Evolutionary conservation across 2,888 invertebrate genomes (phyloP).

Genomic region (Podotricha telesiphe): DNA sequence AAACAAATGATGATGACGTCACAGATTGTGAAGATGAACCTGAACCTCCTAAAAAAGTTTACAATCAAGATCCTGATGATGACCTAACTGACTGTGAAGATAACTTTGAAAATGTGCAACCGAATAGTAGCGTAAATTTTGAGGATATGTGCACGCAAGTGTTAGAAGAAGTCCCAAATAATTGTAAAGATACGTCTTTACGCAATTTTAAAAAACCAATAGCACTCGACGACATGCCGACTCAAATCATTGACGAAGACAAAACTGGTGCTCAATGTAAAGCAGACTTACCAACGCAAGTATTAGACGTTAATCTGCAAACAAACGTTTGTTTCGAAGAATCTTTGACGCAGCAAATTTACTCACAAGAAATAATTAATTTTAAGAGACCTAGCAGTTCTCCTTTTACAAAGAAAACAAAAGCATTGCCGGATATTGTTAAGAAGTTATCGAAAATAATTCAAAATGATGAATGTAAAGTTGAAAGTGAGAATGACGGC

Average conservation of each 20-base stretch:
- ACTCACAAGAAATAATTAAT: slow-evolving; percentile 45
- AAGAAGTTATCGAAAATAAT: slow-evolving; percentile 42
- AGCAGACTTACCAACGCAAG: slow-evolving; percentile 56
- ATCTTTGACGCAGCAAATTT: slow-evolving; percentile 58
- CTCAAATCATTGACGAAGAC: slow-evolving; percentile 47
- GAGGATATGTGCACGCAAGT: slow-evolving; percentile 55
- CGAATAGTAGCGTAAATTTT: slow-evolving; percentile 26
- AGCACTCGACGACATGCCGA: slow-evolving; percentile 41
- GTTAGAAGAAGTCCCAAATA: slow-evolving; percentile 36
- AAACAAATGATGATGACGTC: slow-evolving; percentile 50
- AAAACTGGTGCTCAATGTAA: slow-evolving; percentile 32
- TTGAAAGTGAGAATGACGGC: slow-evolving; percentile 47
- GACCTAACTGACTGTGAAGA: slow-evolving; percentile 62
- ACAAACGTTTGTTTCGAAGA: slow-evolving; percentile 52
- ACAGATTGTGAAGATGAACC: slow-evolving; percentile 59
- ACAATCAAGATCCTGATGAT: slow-evolving; percentile 44
- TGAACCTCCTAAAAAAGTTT: slow-evolving; percentile 12
- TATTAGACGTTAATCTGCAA: slow-evolving; percentile 24
- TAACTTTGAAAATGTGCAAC: background rate
- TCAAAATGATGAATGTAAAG: background rate
- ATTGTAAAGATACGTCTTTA: slow-evolving; percentile 16
- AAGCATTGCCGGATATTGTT: slow-evolving; percentile 40
- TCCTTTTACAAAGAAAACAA: slow-evolving; percentile 59
- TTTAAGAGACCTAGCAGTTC: slow-evolving; percentile 69
- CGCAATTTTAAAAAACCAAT: slow-evolving; percentile 42